A percentile compares a stretch with the other conserved stretches of the same genome.
phyloP scores from a whole-genome alignment of 2,113 vertebrate species.

The Protobothrops flavoviridis region DNA sequence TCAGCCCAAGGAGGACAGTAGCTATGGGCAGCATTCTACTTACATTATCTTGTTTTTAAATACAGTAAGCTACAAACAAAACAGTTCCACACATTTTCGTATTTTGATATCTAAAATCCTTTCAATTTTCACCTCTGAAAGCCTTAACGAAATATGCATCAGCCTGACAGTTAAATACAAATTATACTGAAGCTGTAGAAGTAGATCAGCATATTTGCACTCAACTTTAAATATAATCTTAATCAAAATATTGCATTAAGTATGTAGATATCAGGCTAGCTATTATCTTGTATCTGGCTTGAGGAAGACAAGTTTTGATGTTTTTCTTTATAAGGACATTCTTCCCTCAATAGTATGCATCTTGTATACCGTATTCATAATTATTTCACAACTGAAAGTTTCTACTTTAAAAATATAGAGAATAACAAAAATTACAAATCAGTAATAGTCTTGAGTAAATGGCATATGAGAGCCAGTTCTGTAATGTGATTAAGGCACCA shows the following conservation, averaged over 20 bases:
- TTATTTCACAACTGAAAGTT: accelerated
- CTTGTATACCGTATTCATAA: accelerated
- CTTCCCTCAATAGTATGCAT: background rate
- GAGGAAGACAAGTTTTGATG: background rate
- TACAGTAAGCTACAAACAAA: background rate
- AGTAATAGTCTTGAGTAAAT: background rate
- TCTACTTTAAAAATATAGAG: accelerated
- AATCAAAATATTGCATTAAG: background rate
- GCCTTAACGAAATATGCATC: background rate
- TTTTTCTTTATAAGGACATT: background rate
- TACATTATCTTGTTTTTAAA: background rate
- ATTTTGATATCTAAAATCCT: background rate
- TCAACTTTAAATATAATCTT: background rate
- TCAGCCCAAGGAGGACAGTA: too few relatives aligned
- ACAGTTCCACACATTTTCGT: background rate
- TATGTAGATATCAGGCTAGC: background rate
- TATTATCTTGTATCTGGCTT: background rate
- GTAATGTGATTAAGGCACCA: background rate
- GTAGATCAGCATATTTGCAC: background rate
- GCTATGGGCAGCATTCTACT: background rate
- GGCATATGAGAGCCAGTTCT: background rate
- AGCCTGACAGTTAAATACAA: background rate
- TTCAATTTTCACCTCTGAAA: background rate
- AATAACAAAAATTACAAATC: accelerated
- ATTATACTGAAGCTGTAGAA: background rate